phyloP scores from a whole-genome alignment of 2,888 invertebrate species.

The Odontomyia ornata region DNA sequence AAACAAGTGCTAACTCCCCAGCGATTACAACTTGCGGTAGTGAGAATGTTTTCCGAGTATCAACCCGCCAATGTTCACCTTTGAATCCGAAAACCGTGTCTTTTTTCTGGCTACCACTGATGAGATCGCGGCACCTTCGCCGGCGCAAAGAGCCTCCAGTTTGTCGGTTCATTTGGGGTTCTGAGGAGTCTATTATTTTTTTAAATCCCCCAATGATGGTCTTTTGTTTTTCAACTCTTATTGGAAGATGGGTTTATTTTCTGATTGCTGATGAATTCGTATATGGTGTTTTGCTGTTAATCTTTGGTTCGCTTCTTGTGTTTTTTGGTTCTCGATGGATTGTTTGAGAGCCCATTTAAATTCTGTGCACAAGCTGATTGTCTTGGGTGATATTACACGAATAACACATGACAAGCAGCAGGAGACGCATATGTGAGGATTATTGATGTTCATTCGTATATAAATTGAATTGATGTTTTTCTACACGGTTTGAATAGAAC shows the following conservation, averaged over 20 bases:
- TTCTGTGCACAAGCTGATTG: conserved; percentile 20
- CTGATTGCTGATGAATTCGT: not conserved
- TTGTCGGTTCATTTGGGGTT: not conserved
- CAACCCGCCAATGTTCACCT: conserved; percentile 12
- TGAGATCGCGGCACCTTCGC: not conserved
- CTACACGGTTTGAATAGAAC: not conserved
- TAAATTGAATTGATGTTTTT: conserved; percentile 32
- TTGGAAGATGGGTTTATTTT: not conserved
- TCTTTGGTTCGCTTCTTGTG: conserved; percentile 16
- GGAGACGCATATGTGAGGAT: conserved; percentile 1
- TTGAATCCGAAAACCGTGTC: not conserved
- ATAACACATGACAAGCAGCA: conserved; percentile 8
- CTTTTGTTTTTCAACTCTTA: not conserved
- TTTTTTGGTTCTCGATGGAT: not conserved
- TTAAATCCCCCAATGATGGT: conserved; percentile 15
- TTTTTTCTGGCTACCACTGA: not conserved
- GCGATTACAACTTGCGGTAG: not conserved
- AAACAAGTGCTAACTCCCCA: too few species aligned
- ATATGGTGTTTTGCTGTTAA: conserved; percentile 3
- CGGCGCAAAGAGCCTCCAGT: not conserved
- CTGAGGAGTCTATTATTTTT: conserved; percentile 37
- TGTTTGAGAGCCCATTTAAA: conserved; percentile 13
- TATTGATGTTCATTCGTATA: conserved; percentile 18
- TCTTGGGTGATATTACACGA: conserved; percentile 36
- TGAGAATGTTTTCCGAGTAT: conserved; percentile 7